Conservation (phyloP, 2,797 vertebrate genomes). For the Podarcis lilfordi region DNA sequence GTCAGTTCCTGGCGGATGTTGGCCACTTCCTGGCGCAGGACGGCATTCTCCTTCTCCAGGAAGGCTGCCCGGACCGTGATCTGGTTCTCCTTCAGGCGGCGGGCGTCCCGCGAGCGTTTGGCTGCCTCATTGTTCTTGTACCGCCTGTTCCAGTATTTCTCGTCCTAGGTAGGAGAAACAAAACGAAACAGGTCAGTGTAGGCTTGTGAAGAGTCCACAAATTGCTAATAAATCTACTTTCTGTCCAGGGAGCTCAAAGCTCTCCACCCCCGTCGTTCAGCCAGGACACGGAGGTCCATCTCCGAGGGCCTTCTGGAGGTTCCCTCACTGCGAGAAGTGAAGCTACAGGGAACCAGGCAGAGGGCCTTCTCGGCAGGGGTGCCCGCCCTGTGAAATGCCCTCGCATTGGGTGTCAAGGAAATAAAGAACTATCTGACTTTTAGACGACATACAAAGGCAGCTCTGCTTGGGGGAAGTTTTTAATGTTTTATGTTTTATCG, state of each 20-base stretch:
- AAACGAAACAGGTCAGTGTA: neutral
- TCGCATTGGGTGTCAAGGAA: no score
- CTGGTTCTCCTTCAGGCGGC: constrained; percentile 95
- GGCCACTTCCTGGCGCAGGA: constrained; percentile 89
- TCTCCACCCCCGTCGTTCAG: no score
- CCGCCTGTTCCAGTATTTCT: constrained; percentile 91
- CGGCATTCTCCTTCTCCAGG: constrained; percentile 90
- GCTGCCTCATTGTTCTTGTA: constrained; percentile 93
- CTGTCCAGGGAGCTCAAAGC: neutral
- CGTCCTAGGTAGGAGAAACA: constrained; percentile 78
- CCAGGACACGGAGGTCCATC: no score
- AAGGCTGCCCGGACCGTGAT: constrained; percentile 92
- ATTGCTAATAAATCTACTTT: neutral
- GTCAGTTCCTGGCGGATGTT: constrained; percentile 91
- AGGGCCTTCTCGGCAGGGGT: no score
- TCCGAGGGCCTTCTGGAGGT: no score
- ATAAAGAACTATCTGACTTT: no score
- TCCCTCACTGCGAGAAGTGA: no score
- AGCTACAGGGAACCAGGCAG: no score
- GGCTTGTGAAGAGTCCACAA: neutral
- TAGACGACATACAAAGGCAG: no score
- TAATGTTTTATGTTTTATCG: no score
- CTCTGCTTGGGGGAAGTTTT: no score
- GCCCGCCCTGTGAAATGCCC: no score
- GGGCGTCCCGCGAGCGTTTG: constrained; percentile 90